Base-by-base conservation (phyloP, 2,888 invertebrate species). In the Anticlea derivata region DNA sequence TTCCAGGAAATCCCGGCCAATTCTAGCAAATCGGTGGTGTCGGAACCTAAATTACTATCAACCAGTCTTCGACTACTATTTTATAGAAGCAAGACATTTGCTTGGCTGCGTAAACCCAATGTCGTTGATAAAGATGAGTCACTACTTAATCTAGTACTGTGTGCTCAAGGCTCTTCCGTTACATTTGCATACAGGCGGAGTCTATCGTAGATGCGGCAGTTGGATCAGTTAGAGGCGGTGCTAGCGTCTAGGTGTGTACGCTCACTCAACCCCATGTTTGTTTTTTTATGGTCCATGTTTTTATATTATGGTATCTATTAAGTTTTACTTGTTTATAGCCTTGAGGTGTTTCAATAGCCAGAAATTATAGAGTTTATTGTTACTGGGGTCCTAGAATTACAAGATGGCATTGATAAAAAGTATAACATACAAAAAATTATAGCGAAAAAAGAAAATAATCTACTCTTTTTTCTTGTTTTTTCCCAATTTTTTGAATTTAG, bases 141-240 rank as follows among this genome's bases (percentile, higher is more conserved):
- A 50, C 64, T 53, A 26, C 12, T 51, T 40, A 35, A 52, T 34
- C 38, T 50, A 49, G 53, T 38, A 65, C 33, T 10, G 22, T 39
- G 50, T 45, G 41, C 84, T 75, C 45, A 67, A 68, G 78, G 86
- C 81, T 70, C 67, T 78, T 79, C 75, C 78, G 75, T 61, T 68
- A 68, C 73, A 88, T 88, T 87, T 85, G 78, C 86, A 88, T 88
- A 84, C 82, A 76, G 84, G 84, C 81, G 79, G 82, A 72, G 83
- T 80, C 81, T 78, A 82, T 77, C 76, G 73, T 78, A 73, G 70
- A 71, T 70, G 64, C 73, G 75, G 69, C 73, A 74, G 75, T 78
- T 77, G 76, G 74, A 73, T 71, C 74, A 70, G 73, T 76, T 66
- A 71, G 74, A 81, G 83, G 80, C 80, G 80, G 75, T 70, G 59